A percentile compares a stretch with the other conserved stretches of the same genome.
These are phyloP conservation scores for Mystacides longicornis DNA, from an alignment of 2,888 invertebrate species.

Conservation along the genomic window DNA sequence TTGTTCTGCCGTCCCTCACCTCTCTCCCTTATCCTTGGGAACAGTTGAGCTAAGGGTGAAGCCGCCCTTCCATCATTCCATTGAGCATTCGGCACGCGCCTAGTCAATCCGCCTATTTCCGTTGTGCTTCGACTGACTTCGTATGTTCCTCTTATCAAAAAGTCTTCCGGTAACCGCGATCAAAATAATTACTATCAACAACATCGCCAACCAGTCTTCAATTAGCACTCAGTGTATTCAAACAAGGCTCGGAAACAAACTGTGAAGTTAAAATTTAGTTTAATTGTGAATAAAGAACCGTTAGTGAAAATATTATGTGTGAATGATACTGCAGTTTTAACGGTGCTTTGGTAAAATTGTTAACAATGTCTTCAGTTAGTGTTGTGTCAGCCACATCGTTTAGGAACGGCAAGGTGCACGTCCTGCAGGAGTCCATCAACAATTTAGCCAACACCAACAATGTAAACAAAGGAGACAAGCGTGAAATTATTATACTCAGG, in stretches of 20 bases:
- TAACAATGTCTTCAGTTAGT: conserved; percentile 50
- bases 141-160: conserved; percentile 13
- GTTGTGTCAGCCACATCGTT: conserved; percentile 43
- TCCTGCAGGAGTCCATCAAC: conserved; percentile 58
- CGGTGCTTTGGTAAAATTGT: conserved; percentile 5
- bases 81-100: conserved; percentile 25
- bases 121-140: conserved; percentile 15
- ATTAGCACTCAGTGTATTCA: no score
- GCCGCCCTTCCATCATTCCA: conserved; percentile 19
- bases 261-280: no score
- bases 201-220: no score
- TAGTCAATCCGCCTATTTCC: conserved; percentile 23
- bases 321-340: conserved; percentile 11
- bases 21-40: not conserved
- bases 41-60: conserved; percentile 1
- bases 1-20: conserved; percentile 13
- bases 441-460: conserved; percentile 45
- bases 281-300: no score
- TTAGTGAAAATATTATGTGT: not conserved
- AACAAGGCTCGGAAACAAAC: no score
- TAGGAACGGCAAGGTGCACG: conserved; percentile 53
- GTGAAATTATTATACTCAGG: conserved; percentile 49
- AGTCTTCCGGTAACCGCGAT: conserved; percentile 16
- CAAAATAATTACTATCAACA: no score
- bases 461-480: conserved; percentile 35